A percentile compares a stretch with the other conserved stretches of the same genome.
These are phyloP conservation scores for Tetrax tetrax DNA, from an alignment of 2,113 vertebrate genomes.

Conservation along the genomic window DNA sequence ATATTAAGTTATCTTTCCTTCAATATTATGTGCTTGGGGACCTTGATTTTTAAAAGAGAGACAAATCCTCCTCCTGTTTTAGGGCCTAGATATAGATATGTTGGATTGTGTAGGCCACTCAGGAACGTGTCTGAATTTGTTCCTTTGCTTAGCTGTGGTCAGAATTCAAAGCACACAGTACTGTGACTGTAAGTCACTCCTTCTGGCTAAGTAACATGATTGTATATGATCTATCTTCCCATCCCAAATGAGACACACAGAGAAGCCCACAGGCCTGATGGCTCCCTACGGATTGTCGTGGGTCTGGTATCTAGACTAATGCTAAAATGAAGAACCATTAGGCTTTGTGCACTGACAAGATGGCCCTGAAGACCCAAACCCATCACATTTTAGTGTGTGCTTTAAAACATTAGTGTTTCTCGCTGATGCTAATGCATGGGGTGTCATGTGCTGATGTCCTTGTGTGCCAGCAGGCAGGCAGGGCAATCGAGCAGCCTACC, in stretches of 20 bases:
- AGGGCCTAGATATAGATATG: neutral
- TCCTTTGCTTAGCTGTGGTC: neutral
- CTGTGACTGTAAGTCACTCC: neutral
- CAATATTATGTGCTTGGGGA: neutral
- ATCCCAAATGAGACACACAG: neutral
- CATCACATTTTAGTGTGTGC: neutral
- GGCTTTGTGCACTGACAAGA: neutral
- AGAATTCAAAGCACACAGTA: neutral
- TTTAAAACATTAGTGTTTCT: neutral
- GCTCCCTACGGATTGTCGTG: neutral
- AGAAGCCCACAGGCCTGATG: neutral
- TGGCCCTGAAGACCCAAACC: neutral
- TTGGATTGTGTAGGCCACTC: neutral
- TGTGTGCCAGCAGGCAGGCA: neutral
- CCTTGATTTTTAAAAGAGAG: neutral
- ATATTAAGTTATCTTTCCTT: neutral
- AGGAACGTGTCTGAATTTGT: neutral
- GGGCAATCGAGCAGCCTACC: neutral
- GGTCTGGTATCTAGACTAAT: neutral
- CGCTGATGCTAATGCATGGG: rapidly evolving
- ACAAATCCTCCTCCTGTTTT: neutral
- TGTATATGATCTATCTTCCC: neutral
- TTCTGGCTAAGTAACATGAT: neutral
- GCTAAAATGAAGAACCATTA: neutral
- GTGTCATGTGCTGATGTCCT: neutral